These are phyloP conservation scores for Prietella phreatophila DNA, from an alignment of 2,113 vertebrate genomes.

Conservation along the genomic window DNA sequence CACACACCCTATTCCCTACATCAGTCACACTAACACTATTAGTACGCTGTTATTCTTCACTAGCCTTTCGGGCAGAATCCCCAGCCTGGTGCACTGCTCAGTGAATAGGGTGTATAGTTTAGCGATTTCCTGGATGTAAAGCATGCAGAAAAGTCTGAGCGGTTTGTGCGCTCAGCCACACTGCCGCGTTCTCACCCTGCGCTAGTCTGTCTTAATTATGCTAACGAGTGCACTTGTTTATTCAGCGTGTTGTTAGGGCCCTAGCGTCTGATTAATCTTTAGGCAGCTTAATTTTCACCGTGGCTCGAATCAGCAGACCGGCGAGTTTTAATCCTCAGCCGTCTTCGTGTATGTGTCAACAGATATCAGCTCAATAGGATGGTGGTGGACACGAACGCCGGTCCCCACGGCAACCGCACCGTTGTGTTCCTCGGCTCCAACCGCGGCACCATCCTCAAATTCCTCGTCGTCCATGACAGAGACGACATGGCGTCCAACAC, in stretches of 20 bases:
- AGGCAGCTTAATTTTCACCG: constrained; percentile 23
- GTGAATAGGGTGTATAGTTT: not conserved
- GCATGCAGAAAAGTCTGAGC: not conserved
- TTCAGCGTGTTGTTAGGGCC: constrained; percentile 61
- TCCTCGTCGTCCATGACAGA: constrained; percentile 83
- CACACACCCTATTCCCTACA: not conserved
- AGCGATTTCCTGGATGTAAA: not conserved
- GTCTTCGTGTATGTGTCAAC: not conserved
- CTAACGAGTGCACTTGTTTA: constrained; percentile 58
- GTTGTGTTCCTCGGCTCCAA: constrained; percentile 91
- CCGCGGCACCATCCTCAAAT: constrained; percentile 89
- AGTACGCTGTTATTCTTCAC: not conserved
- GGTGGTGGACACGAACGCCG: constrained; percentile 84
- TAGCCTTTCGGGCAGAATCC: not conserved
- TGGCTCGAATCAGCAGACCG: constrained; percentile 22
- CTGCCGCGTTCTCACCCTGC: constrained; percentile 55
- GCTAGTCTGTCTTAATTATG: constrained; percentile 63
- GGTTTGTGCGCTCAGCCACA: constrained; percentile 47
- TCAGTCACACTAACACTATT: not conserved
- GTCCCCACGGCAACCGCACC: constrained; percentile 85
- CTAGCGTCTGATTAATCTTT: constrained; percentile 16
- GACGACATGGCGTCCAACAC: constrained; percentile 72
- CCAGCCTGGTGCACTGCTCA: not conserved
- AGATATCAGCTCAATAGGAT: constrained; percentile 94
- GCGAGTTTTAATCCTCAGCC: not conserved